Percentiles rank a stretch among this genome's conserved stretches.
Conservation (phyloP, 2,797 vertebrate species). For the Cyclura pinguis region DNA sequence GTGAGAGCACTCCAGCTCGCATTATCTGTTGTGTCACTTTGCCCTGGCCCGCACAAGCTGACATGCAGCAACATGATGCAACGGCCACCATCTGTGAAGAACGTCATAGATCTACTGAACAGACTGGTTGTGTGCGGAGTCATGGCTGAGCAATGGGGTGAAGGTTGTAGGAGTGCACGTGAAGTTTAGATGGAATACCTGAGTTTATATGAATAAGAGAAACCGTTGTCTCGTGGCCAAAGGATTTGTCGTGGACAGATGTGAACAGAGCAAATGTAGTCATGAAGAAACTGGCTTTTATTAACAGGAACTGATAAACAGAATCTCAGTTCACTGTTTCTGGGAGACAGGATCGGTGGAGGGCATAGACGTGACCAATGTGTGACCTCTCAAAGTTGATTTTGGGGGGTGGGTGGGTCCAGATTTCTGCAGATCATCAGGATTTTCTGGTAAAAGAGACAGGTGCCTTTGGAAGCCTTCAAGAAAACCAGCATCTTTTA, state of each 20-base stretch:
- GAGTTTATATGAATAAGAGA: constrained; percentile 19
- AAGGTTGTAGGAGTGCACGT: not conserved
- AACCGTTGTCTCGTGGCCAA: not conserved
- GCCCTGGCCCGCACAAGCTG: not conserved
- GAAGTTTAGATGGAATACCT: constrained; percentile 2
- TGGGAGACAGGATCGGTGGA: not conserved
- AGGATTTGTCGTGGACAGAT: not conserved
- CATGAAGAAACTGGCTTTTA: not conserved
- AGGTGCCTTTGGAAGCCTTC: too few species aligned
- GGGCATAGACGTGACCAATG: too few species aligned
- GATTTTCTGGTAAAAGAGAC: too few species aligned
- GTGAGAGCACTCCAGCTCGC: too few species aligned
- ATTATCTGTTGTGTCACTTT: not conserved
- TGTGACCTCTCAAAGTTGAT: too few species aligned
- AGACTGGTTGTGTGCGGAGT: too few species aligned
- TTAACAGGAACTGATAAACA: not conserved
- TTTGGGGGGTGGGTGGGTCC: too few species aligned
- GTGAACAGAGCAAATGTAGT: not conserved
- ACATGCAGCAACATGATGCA: too few species aligned
- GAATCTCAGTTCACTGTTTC: not conserved
- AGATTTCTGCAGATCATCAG: too few species aligned
- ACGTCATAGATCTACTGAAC: not conserved
- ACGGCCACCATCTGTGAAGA: not conserved
- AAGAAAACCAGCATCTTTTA: too few species aligned
- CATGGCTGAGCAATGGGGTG: not conserved